Base-by-base conservation (phyloP, 2,797 vertebrate species). In the Amniataba percoides region DNA sequence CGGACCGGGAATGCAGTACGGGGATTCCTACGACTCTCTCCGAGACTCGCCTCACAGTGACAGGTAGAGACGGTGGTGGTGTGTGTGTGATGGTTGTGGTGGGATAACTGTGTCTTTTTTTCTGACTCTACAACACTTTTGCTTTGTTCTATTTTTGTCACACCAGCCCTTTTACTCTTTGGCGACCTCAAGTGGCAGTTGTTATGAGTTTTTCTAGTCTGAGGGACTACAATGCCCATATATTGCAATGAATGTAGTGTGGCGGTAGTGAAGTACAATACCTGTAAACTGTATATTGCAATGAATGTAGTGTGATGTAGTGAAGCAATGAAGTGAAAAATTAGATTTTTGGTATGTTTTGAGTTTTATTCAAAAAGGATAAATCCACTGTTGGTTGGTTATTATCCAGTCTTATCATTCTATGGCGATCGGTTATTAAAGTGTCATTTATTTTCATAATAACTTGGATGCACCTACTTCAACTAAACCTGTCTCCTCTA, bases 21-120 rank as follows among this genome's bases (percentile, higher is more conserved):
- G 97, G 5, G 97, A 98, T 87, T 99, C 98, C 0, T 96, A 97
- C 64, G 97, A 99, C 90, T 99, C 98, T 36, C 94, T 99, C 82
- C 93, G 97, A 66, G 98, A 99, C 94, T 99, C 98, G 0, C 98
- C 98, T 12, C 98, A 99, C 94, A 99, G 98, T 15, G 98, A 99
- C 96, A 98, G 98, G 98, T 98, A 94, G 87, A 63, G 31, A 14
- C 34, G 31, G 21, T 48, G 36, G 5, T 19, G 3, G 2, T 45
- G 39, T 65, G 31, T 56, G 57, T 52, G 7, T 13, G n/a, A 7
- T 53, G 40, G 1, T 27, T 51, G 3, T 55, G 45, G 23, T 59
- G 13, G 8, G 51, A 72, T 53, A 73, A 57, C 2, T 49, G 61
- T 55, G 21, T 45, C 11, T 53, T 18, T 71, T 21, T 36, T 62